These are phyloP conservation scores for Canis aureus DNA, from an alignment of 2,113 vertebrate species.

Conservation along the genomic window DNA sequence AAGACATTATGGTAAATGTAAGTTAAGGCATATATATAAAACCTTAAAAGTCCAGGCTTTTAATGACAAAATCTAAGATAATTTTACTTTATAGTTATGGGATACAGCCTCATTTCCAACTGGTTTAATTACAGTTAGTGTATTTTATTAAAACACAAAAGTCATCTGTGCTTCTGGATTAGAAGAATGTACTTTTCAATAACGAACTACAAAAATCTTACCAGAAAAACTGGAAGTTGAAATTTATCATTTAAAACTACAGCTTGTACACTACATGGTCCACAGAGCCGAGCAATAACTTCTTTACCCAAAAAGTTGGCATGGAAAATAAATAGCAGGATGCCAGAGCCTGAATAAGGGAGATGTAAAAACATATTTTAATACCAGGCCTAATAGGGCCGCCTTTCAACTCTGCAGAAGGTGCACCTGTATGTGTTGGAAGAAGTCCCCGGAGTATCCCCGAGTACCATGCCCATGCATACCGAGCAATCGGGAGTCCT, in stretches of 20 bases:
- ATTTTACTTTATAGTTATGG: not conserved
- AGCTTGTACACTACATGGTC: conserved; percentile 97
- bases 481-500: not conserved
- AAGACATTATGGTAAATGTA: not conserved
- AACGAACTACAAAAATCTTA: conserved; percentile 80
- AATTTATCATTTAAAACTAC: conserved; percentile 98
- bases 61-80: not conserved
- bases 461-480: no score
- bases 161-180: conserved; percentile 22
- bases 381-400: not conserved
- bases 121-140: not conserved
- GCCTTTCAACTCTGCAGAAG: not conserved
- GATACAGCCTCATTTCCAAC: not conserved
- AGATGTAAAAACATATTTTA: not conserved
- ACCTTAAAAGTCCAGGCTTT: not conserved
- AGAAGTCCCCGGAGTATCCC: not conserved
- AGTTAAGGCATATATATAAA: not conserved
- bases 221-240: conserved; percentile 97
- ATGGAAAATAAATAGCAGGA: conserved; percentile 97
- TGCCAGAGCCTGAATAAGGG: conserved; percentile 91
- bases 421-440: not conserved
- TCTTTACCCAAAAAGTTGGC: conserved; percentile 94
- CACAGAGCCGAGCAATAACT: conserved; percentile 94
- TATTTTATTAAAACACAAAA: not conserved
- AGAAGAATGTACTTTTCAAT: not conserved